These are phyloP conservation scores for Marisa cornuarietis DNA, from an alignment of 1,140 invertebrate species.

Conservation along the genomic window DNA sequence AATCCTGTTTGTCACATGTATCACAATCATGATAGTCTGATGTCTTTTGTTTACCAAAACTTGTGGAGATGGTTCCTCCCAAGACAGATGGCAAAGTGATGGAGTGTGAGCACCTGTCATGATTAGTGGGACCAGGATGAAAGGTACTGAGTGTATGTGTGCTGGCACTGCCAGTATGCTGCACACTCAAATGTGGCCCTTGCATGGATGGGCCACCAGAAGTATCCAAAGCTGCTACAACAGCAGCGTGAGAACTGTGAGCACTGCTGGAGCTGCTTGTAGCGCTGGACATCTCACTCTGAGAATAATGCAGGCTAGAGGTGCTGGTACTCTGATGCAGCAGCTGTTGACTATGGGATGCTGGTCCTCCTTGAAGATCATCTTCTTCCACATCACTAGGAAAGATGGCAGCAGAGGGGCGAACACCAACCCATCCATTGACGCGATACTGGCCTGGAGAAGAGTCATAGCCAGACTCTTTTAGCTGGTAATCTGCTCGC, in stretches of 20 bases:
- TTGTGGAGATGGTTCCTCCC: background rate
- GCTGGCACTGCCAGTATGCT: conserved; percentile 4
- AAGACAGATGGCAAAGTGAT: conserved; percentile 14
- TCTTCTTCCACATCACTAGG: conserved; percentile 57
- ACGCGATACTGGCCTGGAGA: conserved; percentile 55
- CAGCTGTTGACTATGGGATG: conserved; percentile 41
- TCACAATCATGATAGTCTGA: conserved; percentile 11
- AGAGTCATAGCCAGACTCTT: conserved; percentile 58
- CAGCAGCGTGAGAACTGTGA: conserved; percentile 47
- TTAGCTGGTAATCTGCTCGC: conserved; percentile 51
- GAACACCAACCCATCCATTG: conserved; percentile 31
- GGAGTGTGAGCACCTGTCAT: conserved; percentile 29
- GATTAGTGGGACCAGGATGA: conserved; percentile 43
- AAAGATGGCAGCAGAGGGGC: conserved; percentile 48
- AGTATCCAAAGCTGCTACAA: background rate
- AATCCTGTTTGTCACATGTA: background rate
- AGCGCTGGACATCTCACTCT: conserved; percentile 56
- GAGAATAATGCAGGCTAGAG: conserved; percentile 50
- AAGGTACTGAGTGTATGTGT: conserved; percentile 51
- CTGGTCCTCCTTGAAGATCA: conserved; percentile 30
- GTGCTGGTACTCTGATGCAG: conserved; percentile 44
- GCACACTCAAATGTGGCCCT: background rate
- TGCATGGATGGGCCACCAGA: background rate
- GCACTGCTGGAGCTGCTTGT: conserved; percentile 55
- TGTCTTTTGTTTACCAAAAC: conserved; percentile 12